Evolutionary conservation across 2,797 vertebrate genomes (phyloP), one percentile per base, ranked within the genome.

Genomic region (Myripristis murdjan): DNA sequence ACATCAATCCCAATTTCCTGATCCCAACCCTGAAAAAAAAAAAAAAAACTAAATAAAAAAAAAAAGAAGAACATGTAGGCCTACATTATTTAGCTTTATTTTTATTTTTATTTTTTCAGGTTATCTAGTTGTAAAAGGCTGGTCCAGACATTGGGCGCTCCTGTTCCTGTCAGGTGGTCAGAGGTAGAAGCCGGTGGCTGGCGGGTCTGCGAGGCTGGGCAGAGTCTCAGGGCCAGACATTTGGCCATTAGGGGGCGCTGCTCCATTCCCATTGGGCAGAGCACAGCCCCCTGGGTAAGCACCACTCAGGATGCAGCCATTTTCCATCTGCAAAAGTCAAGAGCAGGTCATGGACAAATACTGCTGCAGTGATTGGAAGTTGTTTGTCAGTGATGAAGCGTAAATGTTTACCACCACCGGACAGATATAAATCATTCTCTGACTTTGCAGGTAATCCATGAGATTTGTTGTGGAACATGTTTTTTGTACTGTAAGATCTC

Each of bases 131-230:
- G 48, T 69, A 62, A 90, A 92, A 92, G 90, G 90, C 90, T 84
- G 88, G 64, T 89, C 72, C 83, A 86, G 86, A 87, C 70, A 53
- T 37, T 48, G 54, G 57, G 63, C 64, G 82, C 54, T 51, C 78
- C 81, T 79, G 37, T 33, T 22, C 20, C 31, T 49, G 51, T 81
- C 84, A 64, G 35, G 2, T 14, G 77, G 83, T 94, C 90, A 93
- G 87, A 93, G 91, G 87, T 93, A 93, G 85, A 92, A 93, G 57
- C 90, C 82, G 6, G 84, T 87, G 77, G 87, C 70, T 41, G 89
- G 86, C 0, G 85, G 75, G 68, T 93, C 91, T 0, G 85, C 68
- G 46, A 91, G 83, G 68, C 77, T 54, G 48, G 85, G 58, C 44
- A 89, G 2, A 28, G 84, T 62, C 59, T 93, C 89, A 0, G 90